Evolutionary conservation across 2,113 vertebrate genomes (phyloP).

Genomic region (Girardinichthys multiradiatus): DNA sequence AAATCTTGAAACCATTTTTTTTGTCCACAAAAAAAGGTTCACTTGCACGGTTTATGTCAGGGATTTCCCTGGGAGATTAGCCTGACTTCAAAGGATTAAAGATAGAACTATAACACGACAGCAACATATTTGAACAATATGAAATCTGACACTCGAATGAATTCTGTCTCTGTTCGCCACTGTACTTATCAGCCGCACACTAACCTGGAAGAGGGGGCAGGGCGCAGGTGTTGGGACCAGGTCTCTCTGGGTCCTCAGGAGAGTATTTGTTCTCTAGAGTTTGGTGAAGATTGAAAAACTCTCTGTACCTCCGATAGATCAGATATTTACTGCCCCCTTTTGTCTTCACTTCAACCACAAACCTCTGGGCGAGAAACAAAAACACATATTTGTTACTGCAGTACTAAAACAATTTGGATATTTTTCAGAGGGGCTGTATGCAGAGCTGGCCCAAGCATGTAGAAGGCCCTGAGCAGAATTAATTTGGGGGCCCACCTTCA

Average conservation of each 20-base stretch:
- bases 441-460: neutral
- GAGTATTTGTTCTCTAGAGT: conserved; percentile 88
- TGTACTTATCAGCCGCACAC: neutral
- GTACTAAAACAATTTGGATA: neutral
- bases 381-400: neutral
- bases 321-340: conserved; percentile 92
- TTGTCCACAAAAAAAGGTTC: too few species aligned
- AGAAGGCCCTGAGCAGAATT: neutral
- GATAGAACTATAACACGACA: neutral
- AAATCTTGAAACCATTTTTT: neutral
- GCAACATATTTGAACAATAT: conserved; percentile 17
- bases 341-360: conserved; percentile 94
- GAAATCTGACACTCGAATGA: conserved; percentile 10
- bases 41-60: neutral
- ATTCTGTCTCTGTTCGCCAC: neutral
- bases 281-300: conserved; percentile 88
- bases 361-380: conserved; percentile 75
- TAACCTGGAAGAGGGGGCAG: conserved; percentile 90
- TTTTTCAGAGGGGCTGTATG: neutral
- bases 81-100: neutral
- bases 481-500: neutral
- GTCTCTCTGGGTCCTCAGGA: conserved; percentile 67
- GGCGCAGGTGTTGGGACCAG: conserved; percentile 75
- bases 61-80: neutral
- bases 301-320: conserved; percentile 91